phyloP scores from a whole-genome alignment of 2,888 invertebrate genomes.

The Leucophenga montana region DNA sequence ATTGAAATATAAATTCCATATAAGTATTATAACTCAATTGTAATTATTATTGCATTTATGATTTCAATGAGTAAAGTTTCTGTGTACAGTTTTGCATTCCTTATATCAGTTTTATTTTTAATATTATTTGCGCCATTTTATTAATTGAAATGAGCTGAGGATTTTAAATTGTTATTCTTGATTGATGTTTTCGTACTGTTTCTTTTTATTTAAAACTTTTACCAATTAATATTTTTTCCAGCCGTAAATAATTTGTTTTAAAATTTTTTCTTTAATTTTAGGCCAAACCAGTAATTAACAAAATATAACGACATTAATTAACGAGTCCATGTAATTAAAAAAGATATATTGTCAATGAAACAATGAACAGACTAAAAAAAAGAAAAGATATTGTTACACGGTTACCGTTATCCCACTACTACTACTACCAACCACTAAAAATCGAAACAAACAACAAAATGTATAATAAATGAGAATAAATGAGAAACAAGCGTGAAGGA shows the following conservation, averaged over 20 bases:
- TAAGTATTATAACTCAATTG: neutral
- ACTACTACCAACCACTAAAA: constrained; percentile 4
- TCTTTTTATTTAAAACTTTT: constrained; percentile 41
- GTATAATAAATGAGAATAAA: constrained; percentile 27
- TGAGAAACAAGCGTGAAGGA: constrained; percentile 61
- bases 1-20: too few relatives aligned
- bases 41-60: neutral
- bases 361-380: constrained; percentile 39
- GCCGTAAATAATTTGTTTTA: constrained; percentile 72
- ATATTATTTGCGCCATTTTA: constrained; percentile 43
- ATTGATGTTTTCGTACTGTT: constrained; percentile 60
- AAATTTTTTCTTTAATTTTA: constrained; percentile 74
- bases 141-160: constrained; percentile 21
- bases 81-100: constrained; percentile 29
- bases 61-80: constrained; percentile 37
- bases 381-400: constrained; percentile 44
- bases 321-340: constrained; percentile 65
- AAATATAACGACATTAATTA: constrained; percentile 62
- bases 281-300: constrained; percentile 73
- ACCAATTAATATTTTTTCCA: constrained; percentile 69
- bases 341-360: constrained; percentile 49
- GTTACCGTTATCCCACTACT: constrained; percentile 12
- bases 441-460: constrained; percentile 1
- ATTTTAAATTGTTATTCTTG: constrained; percentile 46
- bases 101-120: constrained; percentile 30